Conservation (phyloP, 2,797 vertebrate species). For the Gymnodraco acuticeps region DNA sequence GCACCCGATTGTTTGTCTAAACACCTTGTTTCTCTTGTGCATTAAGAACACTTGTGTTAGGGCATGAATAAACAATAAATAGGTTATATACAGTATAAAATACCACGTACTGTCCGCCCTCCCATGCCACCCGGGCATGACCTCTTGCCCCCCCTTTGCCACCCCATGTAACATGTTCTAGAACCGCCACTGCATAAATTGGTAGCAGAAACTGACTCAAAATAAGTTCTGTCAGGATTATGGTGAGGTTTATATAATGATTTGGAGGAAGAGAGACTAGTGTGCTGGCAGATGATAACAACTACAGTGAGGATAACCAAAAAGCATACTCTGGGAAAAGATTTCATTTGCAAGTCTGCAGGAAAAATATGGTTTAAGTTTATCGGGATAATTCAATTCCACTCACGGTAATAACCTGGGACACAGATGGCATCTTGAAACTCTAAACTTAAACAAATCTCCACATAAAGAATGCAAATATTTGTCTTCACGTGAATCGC, state of each 20-base stretch:
- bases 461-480: slow-evolving; percentile 47
- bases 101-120: too few relatives aligned
- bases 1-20: too few relatives aligned
- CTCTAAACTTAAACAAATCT: slow-evolving; percentile 45
- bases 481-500: slow-evolving; percentile 65
- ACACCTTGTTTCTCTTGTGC: too few relatives aligned
- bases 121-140: too few relatives aligned
- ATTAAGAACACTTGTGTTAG: too few relatives aligned
- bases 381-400: slow-evolving; percentile 31
- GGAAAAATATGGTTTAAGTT: slow-evolving; percentile 14
- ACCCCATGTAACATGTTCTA: too few relatives aligned
- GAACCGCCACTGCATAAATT: neutral
- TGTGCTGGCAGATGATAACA: neutral
- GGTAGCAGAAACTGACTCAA: neutral
- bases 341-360: neutral
- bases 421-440: slow-evolving; percentile 52
- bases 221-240: neutral
- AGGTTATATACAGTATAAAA: too few relatives aligned
- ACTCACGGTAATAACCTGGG: slow-evolving; percentile 35
- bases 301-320: neutral
- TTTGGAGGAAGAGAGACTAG: neutral
- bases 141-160: too few relatives aligned
- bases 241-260: neutral
- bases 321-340: neutral
- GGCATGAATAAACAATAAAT: too few relatives aligned